Base-by-base conservation (phyloP, 2,888 invertebrate species). In the Mesoligia furuncula region DNA sequence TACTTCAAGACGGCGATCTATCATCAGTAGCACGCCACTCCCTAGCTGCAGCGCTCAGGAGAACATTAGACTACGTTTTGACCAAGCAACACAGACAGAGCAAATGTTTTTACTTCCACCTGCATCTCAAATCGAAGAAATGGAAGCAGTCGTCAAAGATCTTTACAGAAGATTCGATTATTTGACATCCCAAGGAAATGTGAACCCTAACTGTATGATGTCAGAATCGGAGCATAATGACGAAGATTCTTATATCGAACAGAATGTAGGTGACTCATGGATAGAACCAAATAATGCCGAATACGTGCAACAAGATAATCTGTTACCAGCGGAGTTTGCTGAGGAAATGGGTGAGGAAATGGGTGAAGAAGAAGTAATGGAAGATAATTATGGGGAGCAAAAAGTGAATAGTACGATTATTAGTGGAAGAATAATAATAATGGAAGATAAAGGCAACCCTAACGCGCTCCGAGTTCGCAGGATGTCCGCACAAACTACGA, bases 401-500 rank as follows among this genome's bases (percentile, higher is more conserved):
- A 72, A 17, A 76, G 69, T 75, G 8, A 79, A 42, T 54, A 78
- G 42, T 73, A 67, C 79, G 6, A 66, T 73, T 66, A 78, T 84
- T 9, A 88, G 89, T n/a, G n/a, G n/a, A n/a, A n/a, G n/a, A n/a
- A n/a, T n/a, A n/a, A n/a, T n/a, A n/a, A n/a, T n/a, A 82, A 51
- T 62, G 64, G 90, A 89, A 68, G 83, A 78, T 24, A 80, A 73
- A 17, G 66, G 71, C 4, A 89, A 86, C 68, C 81, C 90, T 20
- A 91, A 86, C 42, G 77, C 79, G 1, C 59, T 89, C 54, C 90
- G 90, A 45, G 92, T 94, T n/a, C 91, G 94, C 57, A 90, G 94
- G 79, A 92, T 92, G 75, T 93, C 94, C 0, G 94, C 95, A 4
- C 94, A 95, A 80, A 94, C 94, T 4, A 94, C 94, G 4, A 93